Evolutionary conservation across 2,888 invertebrate genomes (phyloP).

Genomic region (Glyphotaelius pellucidus): DNA sequence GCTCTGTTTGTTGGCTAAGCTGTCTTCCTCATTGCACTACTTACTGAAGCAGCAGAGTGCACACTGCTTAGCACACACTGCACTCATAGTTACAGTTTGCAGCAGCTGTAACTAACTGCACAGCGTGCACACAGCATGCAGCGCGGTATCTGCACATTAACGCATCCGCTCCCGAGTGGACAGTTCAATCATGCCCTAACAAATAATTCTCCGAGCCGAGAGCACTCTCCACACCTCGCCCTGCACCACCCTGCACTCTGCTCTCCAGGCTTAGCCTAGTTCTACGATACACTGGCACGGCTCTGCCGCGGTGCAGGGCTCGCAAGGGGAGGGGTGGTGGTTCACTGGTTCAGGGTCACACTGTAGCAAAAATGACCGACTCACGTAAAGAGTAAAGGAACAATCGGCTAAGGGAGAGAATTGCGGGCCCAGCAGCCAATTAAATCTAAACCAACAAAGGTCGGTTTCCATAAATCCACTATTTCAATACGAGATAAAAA

Average conservation of each 20-base stretch:
- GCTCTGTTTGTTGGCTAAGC: background rate
- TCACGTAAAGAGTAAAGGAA: no score
- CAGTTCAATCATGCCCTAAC: background rate
- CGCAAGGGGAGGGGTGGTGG: no score
- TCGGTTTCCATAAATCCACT: no score
- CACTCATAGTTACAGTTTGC: background rate
- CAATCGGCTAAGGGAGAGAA: no score
- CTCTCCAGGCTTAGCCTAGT: no score
- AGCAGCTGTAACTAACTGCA: background rate
- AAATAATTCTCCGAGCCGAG: background rate
- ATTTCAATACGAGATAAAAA: background rate
- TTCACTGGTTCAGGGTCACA: background rate
- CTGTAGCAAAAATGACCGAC: no score
- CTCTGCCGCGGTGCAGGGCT: no score
- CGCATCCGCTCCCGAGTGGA: slow-evolving; percentile 14
- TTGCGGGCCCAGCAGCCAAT: no score
- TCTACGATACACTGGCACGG: no score
- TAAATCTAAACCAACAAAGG: no score
- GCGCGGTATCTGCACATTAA: background rate
- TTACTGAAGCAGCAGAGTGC: background rate
- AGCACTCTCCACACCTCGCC: background rate
- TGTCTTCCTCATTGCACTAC: background rate
- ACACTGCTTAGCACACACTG: background rate
- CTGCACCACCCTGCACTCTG: no score
- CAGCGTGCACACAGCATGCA: background rate